phyloP scores from a whole-genome alignment of 2,888 invertebrate species.

The Stegophylla sp. region DNA sequence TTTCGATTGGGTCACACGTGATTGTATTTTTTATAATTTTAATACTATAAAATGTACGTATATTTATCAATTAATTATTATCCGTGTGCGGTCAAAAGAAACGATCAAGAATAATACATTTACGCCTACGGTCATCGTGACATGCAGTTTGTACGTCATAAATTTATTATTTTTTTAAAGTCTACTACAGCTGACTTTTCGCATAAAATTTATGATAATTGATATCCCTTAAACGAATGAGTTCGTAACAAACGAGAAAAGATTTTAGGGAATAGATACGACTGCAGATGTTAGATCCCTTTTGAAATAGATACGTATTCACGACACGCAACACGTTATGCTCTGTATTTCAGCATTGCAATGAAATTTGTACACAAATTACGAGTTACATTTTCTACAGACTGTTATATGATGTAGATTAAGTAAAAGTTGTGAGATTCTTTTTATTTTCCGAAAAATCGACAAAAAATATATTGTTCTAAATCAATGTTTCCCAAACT shows the following conservation, averaged over 20 bases:
- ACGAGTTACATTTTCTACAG: neutral
- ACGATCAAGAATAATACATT: neutral
- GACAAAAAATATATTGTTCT: too few species aligned
- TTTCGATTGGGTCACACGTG: slow-evolving; percentile 39
- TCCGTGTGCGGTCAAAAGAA: neutral
- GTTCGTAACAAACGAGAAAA: too few species aligned
- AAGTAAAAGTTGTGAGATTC: neutral
- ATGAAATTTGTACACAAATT: neutral
- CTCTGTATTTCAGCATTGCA: neutral
- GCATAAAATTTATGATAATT: too few species aligned
- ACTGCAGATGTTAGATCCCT: too few species aligned
- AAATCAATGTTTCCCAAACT: too few species aligned
- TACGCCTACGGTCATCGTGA: neutral
- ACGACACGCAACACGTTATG: neutral
- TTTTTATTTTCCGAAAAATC: neutral
- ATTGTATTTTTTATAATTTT: neutral
- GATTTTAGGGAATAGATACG: too few species aligned
- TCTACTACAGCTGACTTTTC: too few species aligned
- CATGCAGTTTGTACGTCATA: neutral
- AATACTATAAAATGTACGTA: too few species aligned
- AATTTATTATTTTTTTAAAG: neutral
- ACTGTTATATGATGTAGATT: neutral
- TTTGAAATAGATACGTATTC: neutral
- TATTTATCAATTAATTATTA: neutral
- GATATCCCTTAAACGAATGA: too few species aligned